Conservation (phyloP, 2,797 vertebrate species). For the Thamnophis elegans region DNA sequence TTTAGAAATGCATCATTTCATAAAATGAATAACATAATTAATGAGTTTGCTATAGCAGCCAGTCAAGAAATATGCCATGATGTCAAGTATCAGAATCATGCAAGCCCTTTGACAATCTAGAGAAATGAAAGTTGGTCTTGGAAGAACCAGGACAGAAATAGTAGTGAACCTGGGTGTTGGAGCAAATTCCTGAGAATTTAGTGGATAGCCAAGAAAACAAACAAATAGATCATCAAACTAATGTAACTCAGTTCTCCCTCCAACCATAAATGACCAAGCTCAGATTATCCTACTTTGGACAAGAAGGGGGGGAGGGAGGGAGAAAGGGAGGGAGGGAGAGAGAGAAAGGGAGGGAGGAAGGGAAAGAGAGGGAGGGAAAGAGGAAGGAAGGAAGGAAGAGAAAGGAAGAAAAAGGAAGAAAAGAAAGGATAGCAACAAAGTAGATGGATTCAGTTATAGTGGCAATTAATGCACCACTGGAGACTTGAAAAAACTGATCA, state of each 20-base stretch:
- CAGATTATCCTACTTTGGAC: background rate
- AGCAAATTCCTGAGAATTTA: background rate
- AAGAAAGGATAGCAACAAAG: background rate
- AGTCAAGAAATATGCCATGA: background rate
- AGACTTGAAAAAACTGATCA: background rate
- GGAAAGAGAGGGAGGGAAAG: accelerated
- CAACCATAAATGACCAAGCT: background rate
- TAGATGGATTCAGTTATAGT: background rate
- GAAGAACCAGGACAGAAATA: background rate
- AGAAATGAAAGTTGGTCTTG: background rate
- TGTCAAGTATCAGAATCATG: background rate
- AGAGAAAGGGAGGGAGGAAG: accelerated
- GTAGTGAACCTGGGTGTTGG: background rate
- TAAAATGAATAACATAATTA: background rate
- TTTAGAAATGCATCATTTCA: background rate
- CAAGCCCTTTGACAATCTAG: background rate
- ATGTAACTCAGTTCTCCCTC: background rate
- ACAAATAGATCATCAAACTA: background rate
- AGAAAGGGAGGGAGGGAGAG: too few relatives aligned
- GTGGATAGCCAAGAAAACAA: background rate
- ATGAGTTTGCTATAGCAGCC: background rate
- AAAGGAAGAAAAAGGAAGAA: too few relatives aligned
- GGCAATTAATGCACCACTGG: background rate
- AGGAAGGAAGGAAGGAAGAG: accelerated
- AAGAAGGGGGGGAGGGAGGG: too few relatives aligned